Evolutionary conservation across 2,888 invertebrate genomes (phyloP).

Genomic region (Anagyrus pseudococci): DNA sequence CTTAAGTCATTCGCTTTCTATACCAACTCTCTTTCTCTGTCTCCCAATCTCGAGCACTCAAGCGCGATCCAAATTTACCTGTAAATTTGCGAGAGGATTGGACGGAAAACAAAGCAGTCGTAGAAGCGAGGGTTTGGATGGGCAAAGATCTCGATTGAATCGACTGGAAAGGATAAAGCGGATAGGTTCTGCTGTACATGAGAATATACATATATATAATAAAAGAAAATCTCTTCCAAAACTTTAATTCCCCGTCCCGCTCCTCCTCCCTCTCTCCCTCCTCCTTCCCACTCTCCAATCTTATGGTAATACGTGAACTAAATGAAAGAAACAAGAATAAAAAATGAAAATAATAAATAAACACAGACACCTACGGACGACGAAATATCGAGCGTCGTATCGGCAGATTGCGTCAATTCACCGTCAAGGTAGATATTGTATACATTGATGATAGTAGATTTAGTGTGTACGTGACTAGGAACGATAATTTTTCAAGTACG

Average conservation of each 20-base stretch:
- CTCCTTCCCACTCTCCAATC: no score
- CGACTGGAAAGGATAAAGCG: conserved; percentile 14
- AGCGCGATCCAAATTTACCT: conserved; percentile 41
- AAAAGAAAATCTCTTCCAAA: conserved; percentile 49
- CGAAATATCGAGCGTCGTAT: conserved; percentile 40
- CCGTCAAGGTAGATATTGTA: conserved; percentile 35
- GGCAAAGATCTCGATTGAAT: conserved; percentile 35
- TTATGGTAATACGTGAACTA: neutral
- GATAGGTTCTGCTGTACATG: conserved; percentile 35
- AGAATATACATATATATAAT: conserved; percentile 35
- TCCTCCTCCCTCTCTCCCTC: no score
- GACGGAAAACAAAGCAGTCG: conserved; percentile 1
- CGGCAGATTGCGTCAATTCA: conserved; percentile 40
- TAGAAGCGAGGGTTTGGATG: conserved; percentile 18
- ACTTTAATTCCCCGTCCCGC: conserved; percentile 44
- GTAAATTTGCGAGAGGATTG: conserved; percentile 41
- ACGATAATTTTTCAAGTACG: conserved; percentile 35
- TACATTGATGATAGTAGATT: conserved; percentile 36
- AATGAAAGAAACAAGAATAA: no score
- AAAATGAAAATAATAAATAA: conserved; percentile 36
- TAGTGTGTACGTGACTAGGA: conserved; percentile 28
- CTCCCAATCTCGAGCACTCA: conserved; percentile 49
- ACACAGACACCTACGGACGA: conserved; percentile 43
- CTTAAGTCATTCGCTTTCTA: conserved; percentile 13
- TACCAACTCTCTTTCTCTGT: conserved; percentile 56